Evolutionary conservation across 1,140 invertebrate species (phyloP), one percentile per base, ranked within the genome.

Genomic region (Octopus bimaculoides): DNA sequence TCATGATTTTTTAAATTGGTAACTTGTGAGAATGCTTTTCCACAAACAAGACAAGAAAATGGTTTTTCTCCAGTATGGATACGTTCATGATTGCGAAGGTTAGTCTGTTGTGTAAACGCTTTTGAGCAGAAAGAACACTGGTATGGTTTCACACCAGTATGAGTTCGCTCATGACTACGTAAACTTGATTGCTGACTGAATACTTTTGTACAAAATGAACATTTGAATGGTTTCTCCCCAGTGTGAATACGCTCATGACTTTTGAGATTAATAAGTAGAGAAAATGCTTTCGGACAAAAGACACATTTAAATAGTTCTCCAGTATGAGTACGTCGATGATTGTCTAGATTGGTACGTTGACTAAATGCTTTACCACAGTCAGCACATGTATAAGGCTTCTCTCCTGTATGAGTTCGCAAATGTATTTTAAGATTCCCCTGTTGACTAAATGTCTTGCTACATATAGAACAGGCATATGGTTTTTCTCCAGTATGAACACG

Each of bases 191-290:
- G 26, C 74, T 53, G 12, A 97, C 91, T 14, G 97, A 92, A 88
- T 97, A 96, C 0, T 96, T 97, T 91, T 12, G 26, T 53, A 41
- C 74, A 75, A 9, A 53, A 52, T 17, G 26, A 52, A 75, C 74
- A 75, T 52, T 53, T 75, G 41, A 52, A 75, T 97, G 96, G 54
- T 97, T 91, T 86, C 97, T 98, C 97, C 7, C 97, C 97, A 90
- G 85, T 98, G 79, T 88, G 87, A 0, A 97, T 98, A 8, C 97
- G 92, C 75, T 98, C 90, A 89, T 98, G 97, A 7, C 96, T 92
- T 0, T 96, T 98, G 71, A 98, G 89, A 89, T 98, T 98, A 0
- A 97, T 97, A 14, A 95, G 97, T 7, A 97, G 92, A 0, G 97
- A 97, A 88, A 98, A 98, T 0, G 54, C 41, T 66, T 99, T 90